Evolutionary conservation across 2,797 vertebrate genomes (phyloP), one percentile per base, ranked within the genome.

Genomic region (Diplodus puntazzo): DNA sequence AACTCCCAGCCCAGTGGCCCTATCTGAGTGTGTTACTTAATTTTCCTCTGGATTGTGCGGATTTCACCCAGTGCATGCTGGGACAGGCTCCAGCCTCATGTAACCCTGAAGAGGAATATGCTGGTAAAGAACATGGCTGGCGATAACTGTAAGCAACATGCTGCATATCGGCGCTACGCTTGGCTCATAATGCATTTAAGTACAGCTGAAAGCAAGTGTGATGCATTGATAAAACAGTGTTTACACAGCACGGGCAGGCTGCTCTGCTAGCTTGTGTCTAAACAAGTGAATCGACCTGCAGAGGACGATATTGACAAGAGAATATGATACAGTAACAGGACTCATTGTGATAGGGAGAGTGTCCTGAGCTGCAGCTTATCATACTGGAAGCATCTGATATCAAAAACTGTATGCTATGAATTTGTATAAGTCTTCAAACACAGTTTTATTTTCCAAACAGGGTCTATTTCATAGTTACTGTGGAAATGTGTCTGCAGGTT

Each of bases 21-120:
- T 58, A 49, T 73, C 8, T 60, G 27, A 54, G 45, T 49, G n/a
- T 53, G 21, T 69, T 63, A 4, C 17, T 53, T 45, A 25, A 18
- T 16, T 73, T 68, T 83, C 39, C n/a, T 70, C 14, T 50, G 61
- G 42, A 67, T 71, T 75, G 23, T 58, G 23, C 59, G 30, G 18
- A 65, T 59, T 69, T 65, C 52, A 50, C 45, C 53, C 21, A 42
- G 10, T 39, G 69, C 62, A 43, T 67, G 67, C 21, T 66, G 52
- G 55, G 73, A 73, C 4, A 69, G 43, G 42, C 64, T 66, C 59
- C 72, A 69, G 59, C 59, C 39, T 58, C 49, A 30, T 23, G 17
- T 20, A 69, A 76, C 5, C 52, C 53, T 16, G 8, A 5, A 52
- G 55, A 55, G 18, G 23, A 45, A 73, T 42, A 71, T 23, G 5